These are phyloP conservation scores for Papilio aristodemus DNA, from an alignment of 1,140 invertebrate species.

Conservation along the genomic window DNA sequence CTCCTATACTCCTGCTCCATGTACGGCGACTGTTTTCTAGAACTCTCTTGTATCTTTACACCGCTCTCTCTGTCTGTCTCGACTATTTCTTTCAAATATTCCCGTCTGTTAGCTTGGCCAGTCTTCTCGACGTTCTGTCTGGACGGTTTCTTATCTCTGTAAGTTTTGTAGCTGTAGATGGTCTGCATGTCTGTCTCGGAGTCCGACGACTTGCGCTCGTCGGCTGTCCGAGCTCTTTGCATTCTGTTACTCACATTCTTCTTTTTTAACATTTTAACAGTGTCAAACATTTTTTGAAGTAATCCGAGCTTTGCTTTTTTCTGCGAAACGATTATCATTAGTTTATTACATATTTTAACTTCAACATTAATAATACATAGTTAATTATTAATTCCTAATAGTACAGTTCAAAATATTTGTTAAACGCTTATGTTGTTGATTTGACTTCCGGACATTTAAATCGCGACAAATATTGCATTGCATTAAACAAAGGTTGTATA, in stretches of 20 bases:
- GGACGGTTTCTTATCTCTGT: slow-evolving; percentile 30
- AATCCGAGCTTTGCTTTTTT: slow-evolving; percentile 50
- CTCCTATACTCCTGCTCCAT: slow-evolving; percentile 65
- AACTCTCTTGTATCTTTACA: slow-evolving; percentile 15
- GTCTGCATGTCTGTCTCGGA: slow-evolving; percentile 62
- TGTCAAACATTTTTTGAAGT: slow-evolving; percentile 55
- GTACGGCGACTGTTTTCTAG: slow-evolving; percentile 43
- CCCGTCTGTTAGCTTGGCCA: slow-evolving; percentile 23
- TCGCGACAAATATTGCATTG: no score
- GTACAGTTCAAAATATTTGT: no score
- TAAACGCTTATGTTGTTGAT: no score
- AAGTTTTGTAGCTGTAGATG: slow-evolving; percentile 52
- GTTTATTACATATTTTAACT: neutral
- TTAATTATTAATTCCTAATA: no score
- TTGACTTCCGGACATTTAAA: no score
- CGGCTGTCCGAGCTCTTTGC: slow-evolving; percentile 27
- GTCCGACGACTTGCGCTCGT: slow-evolving; percentile 38
- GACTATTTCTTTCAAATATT: slow-evolving; percentile 33
- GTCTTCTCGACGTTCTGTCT: neutral
- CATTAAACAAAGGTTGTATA: no score
- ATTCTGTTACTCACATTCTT: slow-evolving; percentile 39
- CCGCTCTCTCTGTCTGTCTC: slow-evolving; percentile 22
- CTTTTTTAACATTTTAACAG: slow-evolving; percentile 52
- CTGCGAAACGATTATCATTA: slow-evolving; percentile 37
- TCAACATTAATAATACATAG: no score